These are phyloP conservation scores for Campoplex nolae DNA, from an alignment of 2,888 invertebrate species.

Conservation along the genomic window DNA sequence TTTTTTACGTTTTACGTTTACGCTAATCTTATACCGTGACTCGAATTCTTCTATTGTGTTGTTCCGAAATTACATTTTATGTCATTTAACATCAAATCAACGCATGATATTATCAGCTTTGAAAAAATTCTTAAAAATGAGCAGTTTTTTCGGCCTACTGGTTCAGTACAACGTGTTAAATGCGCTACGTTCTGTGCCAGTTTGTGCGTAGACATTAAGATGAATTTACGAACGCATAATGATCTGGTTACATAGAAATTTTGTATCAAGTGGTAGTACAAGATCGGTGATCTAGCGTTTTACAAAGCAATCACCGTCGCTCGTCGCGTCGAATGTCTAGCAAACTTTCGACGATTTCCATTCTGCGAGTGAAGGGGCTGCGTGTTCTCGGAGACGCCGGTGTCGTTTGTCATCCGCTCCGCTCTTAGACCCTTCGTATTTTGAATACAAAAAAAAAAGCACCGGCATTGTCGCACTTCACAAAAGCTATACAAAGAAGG, in stretches of 20 bases:
- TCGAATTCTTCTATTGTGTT: no score
- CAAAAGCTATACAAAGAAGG: constrained; percentile 82
- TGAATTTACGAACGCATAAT: neutral
- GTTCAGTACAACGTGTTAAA: no score
- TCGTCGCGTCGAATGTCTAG: constrained; percentile 52
- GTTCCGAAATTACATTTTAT: no score
- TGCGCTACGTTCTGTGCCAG: neutral
- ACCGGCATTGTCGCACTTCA: constrained; percentile 80
- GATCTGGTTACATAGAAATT: constrained; percentile 14
- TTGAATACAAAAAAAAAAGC: constrained; percentile 74
- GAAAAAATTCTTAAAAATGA: no score
- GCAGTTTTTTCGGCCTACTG: no score
- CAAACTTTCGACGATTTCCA: constrained; percentile 60
- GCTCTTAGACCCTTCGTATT: constrained; percentile 71
- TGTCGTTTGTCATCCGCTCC: constrained; percentile 69
- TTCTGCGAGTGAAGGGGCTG: constrained; percentile 41
- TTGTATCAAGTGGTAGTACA: constrained; percentile 38
- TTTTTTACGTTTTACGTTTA: no score
- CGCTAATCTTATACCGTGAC: no score
- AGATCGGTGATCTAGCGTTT: constrained; percentile 53
- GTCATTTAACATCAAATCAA: no score
- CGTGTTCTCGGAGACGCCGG: constrained; percentile 57
- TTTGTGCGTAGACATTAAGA: neutral
- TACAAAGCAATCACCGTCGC: constrained; percentile 60
- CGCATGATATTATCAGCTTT: no score